These are phyloP conservation scores for Clarias fuscus DNA, from an alignment of 2,797 vertebrate genomes.

Conservation along the genomic window DNA sequence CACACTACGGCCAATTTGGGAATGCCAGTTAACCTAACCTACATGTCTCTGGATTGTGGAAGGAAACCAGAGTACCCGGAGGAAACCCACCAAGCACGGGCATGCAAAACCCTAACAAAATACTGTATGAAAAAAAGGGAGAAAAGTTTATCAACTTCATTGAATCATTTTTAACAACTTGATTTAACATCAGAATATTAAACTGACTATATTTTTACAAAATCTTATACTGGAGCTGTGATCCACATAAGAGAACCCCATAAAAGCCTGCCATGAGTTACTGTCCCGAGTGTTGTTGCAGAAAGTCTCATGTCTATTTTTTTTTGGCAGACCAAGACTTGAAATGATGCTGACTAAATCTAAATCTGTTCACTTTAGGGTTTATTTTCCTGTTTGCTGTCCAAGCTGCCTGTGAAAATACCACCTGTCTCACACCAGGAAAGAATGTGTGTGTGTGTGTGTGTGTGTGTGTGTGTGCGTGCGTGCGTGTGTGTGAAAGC, in stretches of 20 bases:
- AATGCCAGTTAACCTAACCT: no score
- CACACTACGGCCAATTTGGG: no score
- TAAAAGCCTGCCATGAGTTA: neutral
- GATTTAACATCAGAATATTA: neutral
- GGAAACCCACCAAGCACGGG: no score
- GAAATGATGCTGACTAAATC: neutral
- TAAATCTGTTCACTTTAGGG: neutral
- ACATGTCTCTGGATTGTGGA: no score
- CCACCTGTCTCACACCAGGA: slow-evolving; percentile 30
- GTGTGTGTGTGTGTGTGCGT: slow-evolving; percentile 18
- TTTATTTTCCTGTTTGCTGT: slow-evolving; percentile 21
- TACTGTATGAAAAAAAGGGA: no score
- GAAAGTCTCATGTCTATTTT: neutral
- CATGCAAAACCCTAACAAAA: no score
- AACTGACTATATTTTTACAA: neutral
- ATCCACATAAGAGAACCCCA: neutral
- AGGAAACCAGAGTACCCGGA: no score
- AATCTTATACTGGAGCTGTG: neutral
- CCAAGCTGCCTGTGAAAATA: slow-evolving; percentile 24
- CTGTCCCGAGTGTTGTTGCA: neutral
- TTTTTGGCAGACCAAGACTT: neutral
- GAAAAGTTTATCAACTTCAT: no score
- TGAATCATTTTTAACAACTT: neutral
- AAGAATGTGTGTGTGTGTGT: slow-evolving; percentile 18
- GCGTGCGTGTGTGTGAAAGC: neutral